A percentile compares a stretch with the other conserved stretches of the same genome.
Conservation (phyloP, 2,888 invertebrate genomes). For the Parochlus steinenii region DNA sequence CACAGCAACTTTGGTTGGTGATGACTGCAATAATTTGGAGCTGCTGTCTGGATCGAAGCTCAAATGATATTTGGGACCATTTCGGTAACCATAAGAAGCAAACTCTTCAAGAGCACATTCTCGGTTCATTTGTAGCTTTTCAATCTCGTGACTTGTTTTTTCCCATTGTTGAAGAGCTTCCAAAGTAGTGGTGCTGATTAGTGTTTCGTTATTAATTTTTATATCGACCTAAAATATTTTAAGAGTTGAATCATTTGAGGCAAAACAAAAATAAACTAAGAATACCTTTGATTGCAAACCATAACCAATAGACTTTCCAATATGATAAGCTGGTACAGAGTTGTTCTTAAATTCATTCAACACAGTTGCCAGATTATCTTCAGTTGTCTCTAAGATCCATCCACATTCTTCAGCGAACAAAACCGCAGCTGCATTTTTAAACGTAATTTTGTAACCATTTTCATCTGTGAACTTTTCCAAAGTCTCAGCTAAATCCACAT, state of each 20-base stretch:
- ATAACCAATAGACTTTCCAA: constrained; percentile 48
- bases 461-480: constrained; percentile 13
- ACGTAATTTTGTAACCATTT: not conserved
- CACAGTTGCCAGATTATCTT: constrained; percentile 37
- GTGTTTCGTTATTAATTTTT: constrained; percentile 32
- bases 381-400: constrained; percentile 60
- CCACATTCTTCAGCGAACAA: constrained; percentile 78
- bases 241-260: no score
- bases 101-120: constrained; percentile 69
- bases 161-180: constrained; percentile 79
- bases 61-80: constrained; percentile 53
- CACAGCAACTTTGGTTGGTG: constrained; percentile 59
- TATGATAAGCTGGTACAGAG: constrained; percentile 43
- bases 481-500: constrained; percentile 41
- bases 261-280: no score
- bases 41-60: constrained; percentile 49
- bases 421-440: constrained; percentile 39
- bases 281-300: constrained; percentile 48
- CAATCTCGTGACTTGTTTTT: constrained; percentile 82
- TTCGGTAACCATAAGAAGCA: constrained; percentile 46
- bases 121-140: constrained; percentile 66
- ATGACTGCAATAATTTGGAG: constrained; percentile 25
- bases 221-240: constrained; percentile 27
- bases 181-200: constrained; percentile 45
- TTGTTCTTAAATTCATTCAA: constrained; percentile 40